Evolutionary conservation across 2,797 vertebrate genomes (phyloP), one percentile per base, ranked within the genome.

Genomic region (Pseudomugil gertrudae): DNA sequence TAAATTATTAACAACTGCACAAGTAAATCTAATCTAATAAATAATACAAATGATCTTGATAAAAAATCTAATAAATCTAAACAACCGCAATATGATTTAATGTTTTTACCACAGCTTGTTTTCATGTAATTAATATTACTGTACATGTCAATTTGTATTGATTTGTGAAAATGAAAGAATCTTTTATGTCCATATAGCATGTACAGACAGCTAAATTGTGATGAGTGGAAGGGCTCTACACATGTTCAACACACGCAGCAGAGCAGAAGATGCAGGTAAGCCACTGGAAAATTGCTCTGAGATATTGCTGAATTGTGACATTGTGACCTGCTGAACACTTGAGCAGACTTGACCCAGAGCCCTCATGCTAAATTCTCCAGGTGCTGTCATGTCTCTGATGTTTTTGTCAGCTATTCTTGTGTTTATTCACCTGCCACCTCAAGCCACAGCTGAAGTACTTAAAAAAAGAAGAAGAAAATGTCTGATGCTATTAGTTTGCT

Each of bases 201-300:
- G 4, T 8, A 63, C 55, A 48, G 32, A 71, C 76, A 93, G 72
- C 57, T 82, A 48, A 40, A 61, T 58, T 88, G 81, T 68, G 66
- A 95, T 94, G 93, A 92, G 72, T 88, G 88, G 86, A 78, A 89
- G 29, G 73, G 80, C 92, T 57, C 61, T 57, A 40, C 84, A 68
- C 43, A 59, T 57, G 0, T 88, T 94, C 65, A 56, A 83, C 76
- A 89, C 89, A 63, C 78, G 60, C 71, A 79, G 63, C 61, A 91
- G 86, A 84, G 84, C 64, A 35, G 81, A 85, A 74, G 88, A 86
- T 76, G 68, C 65, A 81, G 95, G 95, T 98, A 93, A 77, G 88
- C 74, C 58, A 26, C 35, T 52, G 72, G 48, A 64, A 69, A 72
- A n/a, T 51, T 6, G 5, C 48, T 55, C 43, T 76, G 52, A 72